Conservation (phyloP, 2,113 vertebrate genomes). For the Callopanchax toddi region DNA sequence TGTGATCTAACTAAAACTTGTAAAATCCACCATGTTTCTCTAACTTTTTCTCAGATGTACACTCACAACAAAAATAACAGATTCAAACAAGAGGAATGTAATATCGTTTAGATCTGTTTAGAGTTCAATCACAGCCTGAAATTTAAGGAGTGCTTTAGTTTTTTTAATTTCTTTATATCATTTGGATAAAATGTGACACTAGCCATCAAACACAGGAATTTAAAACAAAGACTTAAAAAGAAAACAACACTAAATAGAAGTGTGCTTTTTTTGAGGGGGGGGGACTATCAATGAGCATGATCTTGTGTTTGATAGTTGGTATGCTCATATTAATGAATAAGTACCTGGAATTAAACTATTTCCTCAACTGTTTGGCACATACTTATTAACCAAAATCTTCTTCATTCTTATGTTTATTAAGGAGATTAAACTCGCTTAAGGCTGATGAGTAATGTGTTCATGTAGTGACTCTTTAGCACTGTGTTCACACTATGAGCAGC, state of each 20-base stretch:
- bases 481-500: constrained; percentile 25
- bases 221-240: too few relatives aligned
- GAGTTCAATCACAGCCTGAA: not conserved
- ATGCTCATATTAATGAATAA: too few relatives aligned
- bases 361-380: not conserved
- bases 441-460: not conserved
- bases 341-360: not conserved
- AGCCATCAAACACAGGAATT: too few relatives aligned
- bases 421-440: not conserved
- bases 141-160: not conserved
- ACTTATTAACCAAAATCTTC: not conserved
- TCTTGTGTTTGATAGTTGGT: too few relatives aligned
- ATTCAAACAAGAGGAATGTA: too few relatives aligned
- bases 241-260: too few relatives aligned
- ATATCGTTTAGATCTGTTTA: not conserved
- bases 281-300: too few relatives aligned
- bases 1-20: not conserved
- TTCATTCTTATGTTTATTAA: not conserved
- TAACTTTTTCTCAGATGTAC: too few relatives aligned
- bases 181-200: too few relatives aligned
- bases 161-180: too few relatives aligned
- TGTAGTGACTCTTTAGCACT: constrained; percentile 1
- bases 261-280: too few relatives aligned
- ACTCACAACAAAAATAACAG: not conserved
- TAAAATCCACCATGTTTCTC: not conserved